Evolutionary conservation across 2,797 vertebrate species (phyloP), one percentile per base, ranked within the genome.

Genomic region (Selene dorsalis): DNA sequence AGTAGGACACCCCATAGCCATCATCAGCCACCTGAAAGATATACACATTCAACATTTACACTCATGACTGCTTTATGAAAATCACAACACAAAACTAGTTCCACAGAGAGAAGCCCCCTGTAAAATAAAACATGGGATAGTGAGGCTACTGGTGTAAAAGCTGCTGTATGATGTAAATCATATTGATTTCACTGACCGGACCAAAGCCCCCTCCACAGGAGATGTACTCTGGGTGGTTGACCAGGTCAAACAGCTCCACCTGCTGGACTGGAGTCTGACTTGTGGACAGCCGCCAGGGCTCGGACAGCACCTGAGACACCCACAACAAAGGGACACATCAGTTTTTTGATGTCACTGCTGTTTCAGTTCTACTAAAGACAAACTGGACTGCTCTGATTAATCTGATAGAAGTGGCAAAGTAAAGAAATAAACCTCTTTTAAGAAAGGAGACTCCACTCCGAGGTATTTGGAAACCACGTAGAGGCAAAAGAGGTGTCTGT

Each of bases 401-500:
- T 52, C 10, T 43, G 18, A 60, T 4, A n/a, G 6, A 69, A 61
- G 16, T 0, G n/a, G 32, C 16, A 63, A 69, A 41, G 6, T 9
- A 66, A 28, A 48, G 0, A 57, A 32, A 53, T n/a, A 20, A 67
- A 97, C 97, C 96, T 98, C 95, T 80, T 95, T 94, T 48, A 98
- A 90, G 90, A 98, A 98, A 39, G 96, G 95, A 0, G 97, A 96
- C 71, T 96, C 95, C 60, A 96, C 82, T 41, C 93, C 93, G 6
- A 98, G 95, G 84, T 97, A 96, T 62, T 95, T 95, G 41, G 96
- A 97, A 52, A 96, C 94, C 16, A 97, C 86, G 4, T 96, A 96
- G 74, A 98, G 96, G 45, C 96, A 97, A 60, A 98, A 97, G 69
- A 98, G 95, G 90, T 98, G 97, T 20, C 97, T 92, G 88, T 98